Base-by-base conservation (phyloP, 2,797 vertebrate species). In the Decapterus maruadsi region DNA sequence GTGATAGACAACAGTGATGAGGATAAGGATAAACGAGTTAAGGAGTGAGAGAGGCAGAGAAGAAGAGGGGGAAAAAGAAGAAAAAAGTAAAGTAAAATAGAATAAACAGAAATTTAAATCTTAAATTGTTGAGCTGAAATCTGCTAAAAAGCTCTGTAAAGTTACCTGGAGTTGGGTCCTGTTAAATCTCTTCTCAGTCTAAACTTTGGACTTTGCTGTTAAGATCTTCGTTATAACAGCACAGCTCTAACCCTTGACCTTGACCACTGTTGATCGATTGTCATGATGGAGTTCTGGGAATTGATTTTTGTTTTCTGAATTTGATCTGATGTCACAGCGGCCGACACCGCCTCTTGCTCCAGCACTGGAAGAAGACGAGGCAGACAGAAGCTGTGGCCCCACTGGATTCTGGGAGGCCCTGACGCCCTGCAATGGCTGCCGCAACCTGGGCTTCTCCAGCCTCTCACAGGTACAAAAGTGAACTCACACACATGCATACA, bases 341-440 rank as follows among this genome's bases (percentile, higher is more conserved):
- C 95, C 94, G 17, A 92, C 96, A 77, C 96, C 96, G 58, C 95
- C 94, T 31, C 87, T 96, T 50, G 93, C 94, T 75, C 60, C 93
- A 14, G 94, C 96, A 63, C 80, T 94, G 59, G 97, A 98, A 53
- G 97, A 98, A 7, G 97, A 97, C 0, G 97, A 97, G 29, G 87
- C 89, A 61, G 96, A 96, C 76, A 97, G 95, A 86, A 95, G 92
- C 11, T 99, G 98, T 58, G 96, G 98, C 46, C 97, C 97, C 29
- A 93, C 96, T 16, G 97, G 97, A 89, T 95, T 99, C 89, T 99
- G 98, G 98, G 97, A 98, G 86, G 96, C 96, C 7, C 56, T 99
- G 72, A 99, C 97, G 36, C 98, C 98, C 55, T 99, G 98, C 93
- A 99, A 98, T 13, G 97, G 98, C 86, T 99, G 98, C 92, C 95